A percentile compares a stretch with the other conserved stretches of the same genome.
These are phyloP conservation scores for Gymnorhina tibicen DNA, from an alignment of 2,113 vertebrate species.

Conservation along the genomic window DNA sequence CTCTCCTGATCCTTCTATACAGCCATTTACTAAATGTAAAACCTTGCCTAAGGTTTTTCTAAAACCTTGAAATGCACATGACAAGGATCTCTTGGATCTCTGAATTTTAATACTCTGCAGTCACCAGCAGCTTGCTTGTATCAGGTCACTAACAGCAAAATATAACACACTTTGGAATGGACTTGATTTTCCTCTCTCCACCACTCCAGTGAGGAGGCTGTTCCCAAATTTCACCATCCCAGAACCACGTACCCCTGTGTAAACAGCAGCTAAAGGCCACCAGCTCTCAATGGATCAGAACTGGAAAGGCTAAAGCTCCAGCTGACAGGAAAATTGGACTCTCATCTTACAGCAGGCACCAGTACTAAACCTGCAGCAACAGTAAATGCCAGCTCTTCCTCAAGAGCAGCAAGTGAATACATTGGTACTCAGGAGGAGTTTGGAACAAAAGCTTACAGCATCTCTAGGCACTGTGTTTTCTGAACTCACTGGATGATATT, in stretches of 20 bases:
- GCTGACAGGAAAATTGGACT: not conserved
- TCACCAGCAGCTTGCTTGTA: not conserved
- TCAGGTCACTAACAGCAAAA: not conserved
- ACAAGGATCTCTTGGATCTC: not conserved
- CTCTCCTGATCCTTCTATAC: not conserved
- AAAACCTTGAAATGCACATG: not conserved
- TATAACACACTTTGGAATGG: not conserved
- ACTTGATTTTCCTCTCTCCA: not conserved
- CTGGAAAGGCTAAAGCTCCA: not conserved
- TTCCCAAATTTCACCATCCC: not conserved
- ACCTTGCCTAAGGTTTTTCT: not conserved
- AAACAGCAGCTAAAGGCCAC: not conserved
- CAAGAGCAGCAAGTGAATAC: not conserved
- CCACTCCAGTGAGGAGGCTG: not conserved
- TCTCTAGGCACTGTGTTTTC: not conserved
- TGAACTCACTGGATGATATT: not conserved
- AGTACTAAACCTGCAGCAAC: not conserved
- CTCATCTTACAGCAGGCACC: not conserved
- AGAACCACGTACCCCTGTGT: accelerated
- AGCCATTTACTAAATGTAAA: not conserved
- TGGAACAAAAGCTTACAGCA: not conserved
- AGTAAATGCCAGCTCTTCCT: not conserved
- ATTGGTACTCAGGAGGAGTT: not conserved
- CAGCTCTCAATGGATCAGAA: not conserved
- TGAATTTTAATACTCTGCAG: not conserved